Evolutionary conservation across 2,797 vertebrate species (phyloP), one percentile per base, ranked within the genome.

Genomic region (Acanthurus leucopareius): DNA sequence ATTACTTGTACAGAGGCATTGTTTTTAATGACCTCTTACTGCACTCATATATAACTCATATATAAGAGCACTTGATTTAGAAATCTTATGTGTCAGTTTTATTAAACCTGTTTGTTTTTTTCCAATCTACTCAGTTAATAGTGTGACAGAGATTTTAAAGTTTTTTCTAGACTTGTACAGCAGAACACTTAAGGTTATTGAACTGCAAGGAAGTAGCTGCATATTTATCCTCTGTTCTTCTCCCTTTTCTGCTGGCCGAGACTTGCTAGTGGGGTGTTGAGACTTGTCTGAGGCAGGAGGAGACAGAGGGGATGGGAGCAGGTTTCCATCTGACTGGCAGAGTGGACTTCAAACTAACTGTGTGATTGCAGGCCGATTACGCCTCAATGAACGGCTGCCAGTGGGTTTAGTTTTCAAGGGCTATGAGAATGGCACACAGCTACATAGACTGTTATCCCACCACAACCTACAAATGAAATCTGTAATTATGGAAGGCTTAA

Each of bases 251-350:
- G 22, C 13, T 25, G n/a, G 61, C 11, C 0, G 9, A 53, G 51
- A 16, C 13, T 32, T 62, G 51, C 10, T 0, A 10, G 62, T 61
- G 75, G 9, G 60, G 67, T 77, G 88, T 82, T 85, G 53, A 73
- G 68, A 85, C 86, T 76, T 77, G 80, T 77, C 69, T 58, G 51
- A 65, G 22, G 62, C 45, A 64, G 59, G 67, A 69, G 60, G 56
- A 76, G 76, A 69, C 38, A 2, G 49, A 32, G 40, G 20, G 10
- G 69, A 78, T 60, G 62, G 64, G 47, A 65, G 32, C 44, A 58
- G 48, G 42, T 75, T 80, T 77, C 51, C 14, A 58, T 66, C 42
- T 60, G 49, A 74, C 68, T 54, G 54, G 65, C 6, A 56, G 79
- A 47, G 60, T 81, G 71, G 69, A 80, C 79, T 60, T 61, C 10